Evolutionary conservation across 2,113 vertebrate species (phyloP), one percentile per base, ranked within the genome.

Genomic region (Caranx ignobilis): DNA sequence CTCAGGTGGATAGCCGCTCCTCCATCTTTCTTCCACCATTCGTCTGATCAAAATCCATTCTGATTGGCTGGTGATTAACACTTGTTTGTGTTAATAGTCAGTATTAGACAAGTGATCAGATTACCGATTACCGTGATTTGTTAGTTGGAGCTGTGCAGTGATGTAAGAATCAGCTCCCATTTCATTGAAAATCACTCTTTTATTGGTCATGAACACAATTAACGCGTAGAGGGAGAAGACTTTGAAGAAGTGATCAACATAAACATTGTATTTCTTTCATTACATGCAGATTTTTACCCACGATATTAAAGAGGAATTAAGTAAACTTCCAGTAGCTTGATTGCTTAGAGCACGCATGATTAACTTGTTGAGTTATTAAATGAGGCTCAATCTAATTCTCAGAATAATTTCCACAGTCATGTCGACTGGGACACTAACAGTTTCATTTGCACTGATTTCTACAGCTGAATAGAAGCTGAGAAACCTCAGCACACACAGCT

Each of bases 1-100:
- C 93, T 94, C 86, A 26, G 71, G 79, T 55, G 63, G 89, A 72
- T 15, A 79, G 89, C 43, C 64, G 90, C 90, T 92, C 88, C 91
- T 91, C 75, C 81, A 35, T 85, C 87, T 88, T 75, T 89, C 87
- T 71, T 89, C 86, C 76, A 85, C 61, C 72, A 85, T 88, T 89
- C 90, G 72, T 91, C 92, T 87, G 82, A 92, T 91, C 86, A 93
- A 92, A 91, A 91, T 91, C 92, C 91, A 92, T 55, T 92, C 65
- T 82, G 87, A 93, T 80, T 84, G 92, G 92, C 91, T 91, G 90
- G 79, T 89, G 92, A 92, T 90, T 87, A 88, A 93, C 88, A 91
- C 90, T 91, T 35, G 71, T 77, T 86, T 81, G 89, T 90, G 89
- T 91, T 88, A 88, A 88, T 90, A 82, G 69, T 89, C 71, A 86